phyloP scores from a whole-genome alignment of 2,113 vertebrate genomes.

The Albula goreensis region DNA sequence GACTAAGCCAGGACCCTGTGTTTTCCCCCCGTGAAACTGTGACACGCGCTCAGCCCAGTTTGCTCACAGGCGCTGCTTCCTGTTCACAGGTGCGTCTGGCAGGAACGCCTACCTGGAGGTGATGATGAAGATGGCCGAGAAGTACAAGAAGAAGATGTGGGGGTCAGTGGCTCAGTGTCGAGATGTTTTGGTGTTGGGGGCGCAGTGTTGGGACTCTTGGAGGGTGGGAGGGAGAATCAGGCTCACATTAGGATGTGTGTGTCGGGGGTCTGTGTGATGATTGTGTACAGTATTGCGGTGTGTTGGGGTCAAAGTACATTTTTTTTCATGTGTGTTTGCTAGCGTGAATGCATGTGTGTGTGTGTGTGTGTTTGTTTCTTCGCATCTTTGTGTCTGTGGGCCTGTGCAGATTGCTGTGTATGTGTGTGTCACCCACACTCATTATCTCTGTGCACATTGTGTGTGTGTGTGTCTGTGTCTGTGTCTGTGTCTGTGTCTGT shows the following conservation, averaged over 20 bases:
- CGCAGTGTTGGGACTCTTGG: not conserved
- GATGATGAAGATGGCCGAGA: slow-evolving; percentile 89
- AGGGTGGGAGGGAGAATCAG: too few species aligned
- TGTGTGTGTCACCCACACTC: too few species aligned
- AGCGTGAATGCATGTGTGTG: too few species aligned
- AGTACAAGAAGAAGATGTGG: slow-evolving; percentile 99
- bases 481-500: not conserved
- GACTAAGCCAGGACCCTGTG: not conserved
- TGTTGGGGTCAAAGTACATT: too few species aligned
- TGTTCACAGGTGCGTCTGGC: slow-evolving; percentile 80
- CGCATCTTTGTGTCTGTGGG: too few species aligned
- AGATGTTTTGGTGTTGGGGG: not conserved
- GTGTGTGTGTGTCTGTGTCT: not conserved
- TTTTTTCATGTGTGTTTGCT: too few species aligned
- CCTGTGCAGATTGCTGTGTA: too few species aligned
- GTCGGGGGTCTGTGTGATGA: too few species aligned
- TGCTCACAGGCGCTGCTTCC: not conserved
- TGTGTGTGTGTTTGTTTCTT: too few species aligned
- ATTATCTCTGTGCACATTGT: too few species aligned
- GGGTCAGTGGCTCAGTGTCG: slow-evolving; percentile 60
- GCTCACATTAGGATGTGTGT: too few species aligned
- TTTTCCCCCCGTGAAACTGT: not conserved
- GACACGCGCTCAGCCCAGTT: not conserved
- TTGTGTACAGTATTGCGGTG: too few species aligned
- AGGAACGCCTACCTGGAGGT: slow-evolving; percentile 90